Evolutionary conservation across 2,888 invertebrate species (phyloP), one percentile per base, ranked within the genome.

Genomic region (Slavum lentiscoides): DNA sequence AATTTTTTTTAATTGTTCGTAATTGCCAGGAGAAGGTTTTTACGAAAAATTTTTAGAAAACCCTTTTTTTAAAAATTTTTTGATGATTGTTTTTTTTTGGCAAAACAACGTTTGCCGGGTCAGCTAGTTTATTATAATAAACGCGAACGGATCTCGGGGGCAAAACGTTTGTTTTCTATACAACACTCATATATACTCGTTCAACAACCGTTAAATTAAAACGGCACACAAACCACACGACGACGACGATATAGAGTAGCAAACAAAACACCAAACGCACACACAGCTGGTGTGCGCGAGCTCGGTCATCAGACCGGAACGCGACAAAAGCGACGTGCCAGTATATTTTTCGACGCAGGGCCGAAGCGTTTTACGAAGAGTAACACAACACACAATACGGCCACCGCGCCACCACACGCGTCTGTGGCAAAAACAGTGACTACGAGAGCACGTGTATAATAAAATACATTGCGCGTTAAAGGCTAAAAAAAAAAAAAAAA

Each of bases 271-370:
- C 30, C 49, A 1, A 15, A 15, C n/a, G n/a, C n/a, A 49, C 21
- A 13, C 62, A 61, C 76, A 77, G 82, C 82, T 81, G 82, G 72
- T 49, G 49, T 49, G 49, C 49, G 49, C 62, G 68, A 62, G 80
- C 59, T 67, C 69, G 77, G 39, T 64, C 82, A 43, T 43, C 69
- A 61, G 55, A 69, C 81, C 61, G 62, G 81, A 74, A 82, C 82
- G 21, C 30, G 30, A 30, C 30, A 9, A 19, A 21, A 59, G 11
- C n/a, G 21, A 13, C 15, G 59, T 8, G 30, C 30, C 30, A 30
- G n/a, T 21, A 21, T 21, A 21, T 21, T 59, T 21, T 23, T 61
- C 61, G 61, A 55, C 43, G 19, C 17, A 13, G 30, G 49, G 55
- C 2, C 53, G 55, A 15, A 11, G 55, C 5, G 55, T 55, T 19